Percentiles rank a stretch among this genome's conserved stretches.
These are phyloP conservation scores for Uria aalge DNA, from an alignment of 2,113 vertebrate species.

Conservation along the genomic window DNA sequence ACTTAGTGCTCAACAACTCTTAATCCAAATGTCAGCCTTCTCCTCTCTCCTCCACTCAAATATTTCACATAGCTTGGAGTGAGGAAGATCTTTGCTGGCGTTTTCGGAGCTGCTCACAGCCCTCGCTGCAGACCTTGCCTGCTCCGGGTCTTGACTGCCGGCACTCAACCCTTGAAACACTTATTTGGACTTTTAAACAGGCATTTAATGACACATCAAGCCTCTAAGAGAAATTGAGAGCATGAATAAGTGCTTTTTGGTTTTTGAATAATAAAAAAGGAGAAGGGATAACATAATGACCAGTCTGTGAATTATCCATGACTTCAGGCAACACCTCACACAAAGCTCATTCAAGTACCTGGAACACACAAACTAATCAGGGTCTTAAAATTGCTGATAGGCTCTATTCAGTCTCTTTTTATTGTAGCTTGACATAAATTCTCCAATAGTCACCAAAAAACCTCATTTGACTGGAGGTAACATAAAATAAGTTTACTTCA, in stretches of 20 bases:
- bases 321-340: background rate
- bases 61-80: background rate
- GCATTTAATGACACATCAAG: background rate
- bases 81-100: background rate
- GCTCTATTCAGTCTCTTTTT: background rate
- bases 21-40: constrained; percentile 4
- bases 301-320: background rate
- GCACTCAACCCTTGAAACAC: background rate
- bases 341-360: background rate
- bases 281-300: background rate
- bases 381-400: background rate
- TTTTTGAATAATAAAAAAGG: background rate
- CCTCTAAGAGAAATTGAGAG: background rate
- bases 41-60: background rate
- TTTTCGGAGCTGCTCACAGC: background rate
- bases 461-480: background rate
- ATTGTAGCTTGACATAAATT: background rate
- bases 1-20: background rate
- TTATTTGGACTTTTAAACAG: background rate
- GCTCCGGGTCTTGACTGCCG: background rate
- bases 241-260: background rate
- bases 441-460: background rate
- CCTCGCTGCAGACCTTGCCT: background rate
- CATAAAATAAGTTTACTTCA: background rate
- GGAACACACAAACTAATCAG: background rate